These are phyloP conservation scores for Dendrocincla fuliginosa DNA, from an alignment of 2,797 vertebrate species.

Conservation along the genomic window DNA sequence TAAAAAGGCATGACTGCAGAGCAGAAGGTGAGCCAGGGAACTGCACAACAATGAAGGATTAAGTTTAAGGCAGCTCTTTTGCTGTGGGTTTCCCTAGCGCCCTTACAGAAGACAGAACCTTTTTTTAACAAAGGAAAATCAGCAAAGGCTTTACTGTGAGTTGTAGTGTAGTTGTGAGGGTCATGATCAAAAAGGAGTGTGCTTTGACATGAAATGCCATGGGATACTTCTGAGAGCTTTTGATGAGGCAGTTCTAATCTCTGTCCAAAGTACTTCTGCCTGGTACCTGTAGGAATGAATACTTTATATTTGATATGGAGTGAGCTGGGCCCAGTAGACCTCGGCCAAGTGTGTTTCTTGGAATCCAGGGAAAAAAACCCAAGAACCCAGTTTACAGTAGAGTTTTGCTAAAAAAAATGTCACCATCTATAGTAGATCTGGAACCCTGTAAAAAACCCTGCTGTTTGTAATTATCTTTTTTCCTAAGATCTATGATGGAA, in stretches of 20 bases:
- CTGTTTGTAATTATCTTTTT: background rate
- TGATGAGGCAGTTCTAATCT: slow-evolving; percentile 1
- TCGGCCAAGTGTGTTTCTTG: background rate
- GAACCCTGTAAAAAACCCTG: background rate
- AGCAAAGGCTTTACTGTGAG: background rate
- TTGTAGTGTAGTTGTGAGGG: background rate
- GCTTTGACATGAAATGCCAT: background rate
- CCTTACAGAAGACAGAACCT: background rate
- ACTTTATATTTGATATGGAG: background rate
- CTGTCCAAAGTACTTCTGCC: background rate
- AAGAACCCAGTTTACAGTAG: background rate
- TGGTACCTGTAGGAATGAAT: background rate
- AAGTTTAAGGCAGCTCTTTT: background rate
- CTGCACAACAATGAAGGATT: fast-evolving
- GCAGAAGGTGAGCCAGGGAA: background rate
- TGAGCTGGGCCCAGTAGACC: background rate
- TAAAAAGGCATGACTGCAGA: fast-evolving
- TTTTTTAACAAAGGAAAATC: background rate
- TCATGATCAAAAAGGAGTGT: background rate
- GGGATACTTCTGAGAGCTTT: background rate
- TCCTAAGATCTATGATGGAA: fast-evolving
- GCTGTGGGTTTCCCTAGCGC: background rate
- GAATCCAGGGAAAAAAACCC: fast-evolving
- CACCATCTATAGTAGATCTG: background rate
- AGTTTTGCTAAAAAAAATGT: background rate